Base-by-base conservation (phyloP, 2,113 vertebrate genomes). In the Pangasianodon hypophthalmus region DNA sequence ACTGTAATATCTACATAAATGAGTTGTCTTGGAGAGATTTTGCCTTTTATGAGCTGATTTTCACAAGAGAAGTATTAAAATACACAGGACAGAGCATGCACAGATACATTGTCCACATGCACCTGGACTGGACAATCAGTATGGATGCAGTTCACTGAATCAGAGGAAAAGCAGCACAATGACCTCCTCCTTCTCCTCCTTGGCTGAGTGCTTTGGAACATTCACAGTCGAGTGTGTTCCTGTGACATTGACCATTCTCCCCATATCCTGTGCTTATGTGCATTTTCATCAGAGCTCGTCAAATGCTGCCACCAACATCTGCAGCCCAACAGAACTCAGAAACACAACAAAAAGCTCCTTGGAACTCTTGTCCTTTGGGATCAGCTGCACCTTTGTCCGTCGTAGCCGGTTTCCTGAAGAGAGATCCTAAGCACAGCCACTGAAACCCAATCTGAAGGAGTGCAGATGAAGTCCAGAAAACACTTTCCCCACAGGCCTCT, bases 391-490 rank as follows among this genome's bases (percentile, higher is more conserved):
- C 92, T 93, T 93, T 95, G 93, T 94, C 91, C 83, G 93, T 94
- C 84, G 91, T 93, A 94, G 93, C 87, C 91, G 93, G 88, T 94
- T 96, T 96, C 90, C 89, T 87, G 93, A 91, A 90, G 94, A 93
- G 94, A 93, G 94, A 96, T 95, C 93, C 93, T 89, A 92, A 92
- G 91, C 24, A 81, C 58, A 69, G 89, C 82, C 89, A 92, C 91
- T 94, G 96, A 96, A 97, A 96, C 90, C 89, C 91, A 96, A 96
- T 96, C 94, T 93, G 91, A 91, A 92, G 92, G 84, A 87, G 85
- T 6, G 73, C 64, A 94, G 94, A 95, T 90, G 92, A 95, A 92
- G 94, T 89, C 93, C 93, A 93, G 94, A 95, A 93, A 93, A 94
- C 96, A 77, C 50, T 69, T 64, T 88, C 89, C 95, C 96, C 94